These are phyloP conservation scores for Drosophila sturtevanti DNA, from an alignment of 1,140 invertebrate genomes.

Conservation along the genomic window DNA sequence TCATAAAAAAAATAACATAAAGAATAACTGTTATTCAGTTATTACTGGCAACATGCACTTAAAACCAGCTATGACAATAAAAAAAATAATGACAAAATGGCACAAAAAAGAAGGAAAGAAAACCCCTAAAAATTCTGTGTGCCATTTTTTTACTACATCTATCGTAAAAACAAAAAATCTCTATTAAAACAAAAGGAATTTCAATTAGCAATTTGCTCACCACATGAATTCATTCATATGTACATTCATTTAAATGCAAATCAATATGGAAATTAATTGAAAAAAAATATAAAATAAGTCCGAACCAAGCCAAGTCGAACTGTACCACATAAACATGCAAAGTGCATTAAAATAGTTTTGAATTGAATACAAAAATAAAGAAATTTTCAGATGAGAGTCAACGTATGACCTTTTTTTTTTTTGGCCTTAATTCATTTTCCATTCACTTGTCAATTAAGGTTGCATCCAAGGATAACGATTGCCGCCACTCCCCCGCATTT, in stretches of 20 bases:
- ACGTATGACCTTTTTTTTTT: conserved; percentile 38
- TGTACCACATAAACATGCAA: conserved; percentile 30
- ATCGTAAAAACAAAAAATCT: background rate
- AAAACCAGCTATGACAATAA: too few species aligned
- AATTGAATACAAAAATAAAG: background rate
- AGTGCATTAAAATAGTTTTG: conserved; percentile 54
- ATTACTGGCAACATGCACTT: too few species aligned
- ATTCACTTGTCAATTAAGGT: conserved; percentile 74
- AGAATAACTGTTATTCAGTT: too few species aligned
- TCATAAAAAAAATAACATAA: too few species aligned
- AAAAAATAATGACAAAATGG: too few species aligned
- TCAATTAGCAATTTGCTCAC: conserved; percentile 37
- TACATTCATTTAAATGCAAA: conserved; percentile 4
- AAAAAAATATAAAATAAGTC: background rate
- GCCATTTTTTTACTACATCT: too few species aligned
- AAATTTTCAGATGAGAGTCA: background rate
- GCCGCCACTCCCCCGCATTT: background rate
- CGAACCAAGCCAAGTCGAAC: background rate
- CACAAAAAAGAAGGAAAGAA: too few species aligned
- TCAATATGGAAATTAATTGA: background rate
- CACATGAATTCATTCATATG: conserved; percentile 9
- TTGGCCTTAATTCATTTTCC: conserved; percentile 63
- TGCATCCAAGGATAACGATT: conserved; percentile 52
- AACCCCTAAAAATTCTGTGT: too few species aligned
- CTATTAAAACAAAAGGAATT: conserved; percentile 23